These are phyloP conservation scores for Apostichopus leukothele DNA, from an alignment of 53 echinoderm and acorn worm species.

Conservation along the genomic window DNA sequence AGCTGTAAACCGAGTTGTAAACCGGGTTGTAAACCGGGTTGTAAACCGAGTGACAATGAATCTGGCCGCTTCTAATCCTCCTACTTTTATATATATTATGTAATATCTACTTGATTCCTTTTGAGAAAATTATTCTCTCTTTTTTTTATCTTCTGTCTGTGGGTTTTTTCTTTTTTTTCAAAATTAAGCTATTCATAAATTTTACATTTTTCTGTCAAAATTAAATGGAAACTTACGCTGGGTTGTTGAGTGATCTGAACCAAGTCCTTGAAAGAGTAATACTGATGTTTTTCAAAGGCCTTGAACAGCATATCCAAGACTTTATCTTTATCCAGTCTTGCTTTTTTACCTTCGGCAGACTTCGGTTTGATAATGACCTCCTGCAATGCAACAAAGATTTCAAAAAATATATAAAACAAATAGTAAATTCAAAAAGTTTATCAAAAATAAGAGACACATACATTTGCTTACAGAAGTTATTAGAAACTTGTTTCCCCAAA, in stretches of 20 bases:
- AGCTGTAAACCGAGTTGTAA: too few species aligned
- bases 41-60: too few species aligned
- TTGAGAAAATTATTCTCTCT: too few species aligned
- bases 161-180: too few species aligned
- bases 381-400: conserved; percentile 27
- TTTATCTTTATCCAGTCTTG: conserved; percentile 78
- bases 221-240: conserved; percentile 64
- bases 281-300: conserved; percentile 96
- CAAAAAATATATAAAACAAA: background rate
- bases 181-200: too few species aligned
- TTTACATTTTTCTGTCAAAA: background rate
- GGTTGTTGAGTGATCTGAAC: conserved; percentile 82
- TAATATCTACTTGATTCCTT: too few species aligned
- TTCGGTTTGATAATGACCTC: conserved; percentile 73
- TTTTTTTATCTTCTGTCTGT: too few species aligned
- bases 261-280: conserved; percentile 87
- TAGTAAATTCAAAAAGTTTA: background rate
- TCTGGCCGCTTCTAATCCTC: too few species aligned
- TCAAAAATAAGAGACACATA: background rate
- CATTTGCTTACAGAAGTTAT: too few species aligned
- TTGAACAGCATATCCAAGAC: conserved; percentile 83
- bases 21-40: too few species aligned
- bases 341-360: conserved; percentile 76
- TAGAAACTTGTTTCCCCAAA: too few species aligned
- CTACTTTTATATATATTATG: too few species aligned